Evolutionary conservation across 2,113 vertebrate species (phyloP).

Genomic region (Tragelaphus imberbis): DNA sequence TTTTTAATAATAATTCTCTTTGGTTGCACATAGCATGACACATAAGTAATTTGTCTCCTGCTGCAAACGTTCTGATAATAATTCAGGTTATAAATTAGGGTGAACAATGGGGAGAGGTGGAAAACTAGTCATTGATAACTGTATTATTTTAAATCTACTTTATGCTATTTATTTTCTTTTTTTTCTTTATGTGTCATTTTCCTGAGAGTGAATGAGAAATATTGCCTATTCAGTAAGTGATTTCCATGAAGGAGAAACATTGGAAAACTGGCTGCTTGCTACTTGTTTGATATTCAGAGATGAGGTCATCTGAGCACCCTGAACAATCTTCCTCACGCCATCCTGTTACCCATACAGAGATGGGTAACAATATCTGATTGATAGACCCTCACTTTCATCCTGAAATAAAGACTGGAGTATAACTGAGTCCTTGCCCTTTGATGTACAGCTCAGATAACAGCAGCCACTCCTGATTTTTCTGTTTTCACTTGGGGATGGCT

Average conservation of each 20-base stretch:
- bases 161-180: not conserved
- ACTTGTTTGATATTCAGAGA: not conserved
- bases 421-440: not conserved
- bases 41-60: not conserved
- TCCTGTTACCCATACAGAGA: too few species aligned
- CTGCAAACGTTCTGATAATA: not conserved
- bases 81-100: not conserved
- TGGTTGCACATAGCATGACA: not conserved
- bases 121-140: not conserved
- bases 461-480: not conserved
- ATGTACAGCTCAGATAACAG: not conserved
- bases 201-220: not conserved
- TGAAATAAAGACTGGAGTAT: not conserved
- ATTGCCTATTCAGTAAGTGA: not conserved
- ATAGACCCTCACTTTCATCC: not conserved
- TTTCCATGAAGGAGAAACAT: not conserved
- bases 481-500: not conserved
- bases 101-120: not conserved
- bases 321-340: not conserved
- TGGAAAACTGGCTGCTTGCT: not conserved
- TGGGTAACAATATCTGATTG: not conserved
- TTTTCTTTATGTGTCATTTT: not conserved
- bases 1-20: not conserved
- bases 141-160: not conserved
- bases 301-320: not conserved